Conservation (phyloP, 1,140 invertebrate species). For the Diorhabda sublineata region DNA sequence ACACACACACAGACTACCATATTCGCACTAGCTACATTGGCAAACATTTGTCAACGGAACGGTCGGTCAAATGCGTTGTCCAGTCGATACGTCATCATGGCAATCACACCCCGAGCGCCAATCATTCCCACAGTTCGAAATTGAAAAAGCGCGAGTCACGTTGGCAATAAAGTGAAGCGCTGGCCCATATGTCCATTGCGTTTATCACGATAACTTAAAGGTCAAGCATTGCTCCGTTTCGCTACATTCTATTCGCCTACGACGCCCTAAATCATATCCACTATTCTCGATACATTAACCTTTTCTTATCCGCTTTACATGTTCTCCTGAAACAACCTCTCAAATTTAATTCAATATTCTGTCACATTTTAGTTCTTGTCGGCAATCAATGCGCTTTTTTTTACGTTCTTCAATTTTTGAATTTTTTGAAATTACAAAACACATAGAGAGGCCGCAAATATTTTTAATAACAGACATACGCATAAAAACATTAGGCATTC, state of each 20-base stretch:
- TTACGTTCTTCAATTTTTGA: too few relatives aligned
- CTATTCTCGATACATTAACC: constrained; percentile 31
- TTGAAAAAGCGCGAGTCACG: constrained; percentile 49
- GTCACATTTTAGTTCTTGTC: neutral
- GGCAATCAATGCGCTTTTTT: too few relatives aligned
- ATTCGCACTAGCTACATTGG: constrained; percentile 30
- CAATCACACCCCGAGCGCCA: constrained; percentile 48
- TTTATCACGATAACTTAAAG: constrained; percentile 42
- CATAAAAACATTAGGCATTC: too few relatives aligned
- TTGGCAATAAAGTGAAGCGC: constrained; percentile 46
- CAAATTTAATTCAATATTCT: constrained; percentile 1
- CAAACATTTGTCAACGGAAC: constrained; percentile 45
- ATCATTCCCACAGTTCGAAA: constrained; percentile 46
- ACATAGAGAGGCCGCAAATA: too few relatives aligned
- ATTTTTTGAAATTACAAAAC: too few relatives aligned
- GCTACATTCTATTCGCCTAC: constrained; percentile 22
- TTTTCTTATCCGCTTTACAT: constrained; percentile 14
- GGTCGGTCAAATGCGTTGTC: constrained; percentile 44
- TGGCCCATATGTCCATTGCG: constrained; percentile 42
- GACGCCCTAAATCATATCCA: constrained; percentile 37
- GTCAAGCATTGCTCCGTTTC: constrained; percentile 26
- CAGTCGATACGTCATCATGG: constrained; percentile 47
- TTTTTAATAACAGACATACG: too few relatives aligned
- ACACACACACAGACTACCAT: constrained; percentile 14
- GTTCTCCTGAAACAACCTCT: constrained; percentile 10